Evolutionary conservation across 2,113 vertebrate genomes (phyloP).

Genomic region (Otis tarda): DNA sequence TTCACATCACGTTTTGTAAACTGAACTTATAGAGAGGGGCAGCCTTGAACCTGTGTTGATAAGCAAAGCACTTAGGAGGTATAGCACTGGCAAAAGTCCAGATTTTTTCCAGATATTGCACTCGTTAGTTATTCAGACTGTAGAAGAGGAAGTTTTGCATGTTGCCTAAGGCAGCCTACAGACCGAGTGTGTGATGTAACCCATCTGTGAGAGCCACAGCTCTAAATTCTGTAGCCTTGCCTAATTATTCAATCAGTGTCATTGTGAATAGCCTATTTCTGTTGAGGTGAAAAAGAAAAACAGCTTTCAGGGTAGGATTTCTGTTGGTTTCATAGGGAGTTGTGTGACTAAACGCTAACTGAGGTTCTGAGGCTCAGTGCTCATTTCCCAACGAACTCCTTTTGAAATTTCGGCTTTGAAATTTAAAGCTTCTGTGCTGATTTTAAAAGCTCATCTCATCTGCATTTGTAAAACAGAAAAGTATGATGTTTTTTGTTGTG

Average conservation of each 20-base stretch:
- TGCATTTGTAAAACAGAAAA: slow-evolving; percentile 6
- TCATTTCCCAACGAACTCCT: not conserved
- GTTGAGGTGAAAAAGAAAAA: slow-evolving; percentile 33
- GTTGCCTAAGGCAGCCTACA: slow-evolving; percentile 20
- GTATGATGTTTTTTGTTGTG: not conserved
- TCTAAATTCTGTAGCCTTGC: not conserved
- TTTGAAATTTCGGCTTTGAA: slow-evolving; percentile 26
- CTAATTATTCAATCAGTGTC: slow-evolving; percentile 39
- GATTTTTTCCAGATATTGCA: not conserved
- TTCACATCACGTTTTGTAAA: not conserved
- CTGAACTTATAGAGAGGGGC: not conserved
- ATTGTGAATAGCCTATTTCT: slow-evolving; percentile 41
- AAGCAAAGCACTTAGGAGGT: not conserved
- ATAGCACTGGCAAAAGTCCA: not conserved
- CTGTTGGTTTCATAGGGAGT: not conserved
- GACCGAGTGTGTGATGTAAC: not conserved
- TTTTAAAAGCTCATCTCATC: slow-evolving; percentile 23
- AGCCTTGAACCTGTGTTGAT: not conserved
- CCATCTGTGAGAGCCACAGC: not conserved
- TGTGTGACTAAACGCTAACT: slow-evolving; percentile 10
- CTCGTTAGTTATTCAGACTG: not conserved
- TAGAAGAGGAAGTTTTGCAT: not conserved
- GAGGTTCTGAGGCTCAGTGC: slow-evolving; percentile 10
- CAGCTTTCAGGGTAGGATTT: slow-evolving; percentile 7
- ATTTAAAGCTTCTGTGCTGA: not conserved